phyloP scores from a whole-genome alignment of 2,113 vertebrate species.

The Gila orcuttii region DNA sequence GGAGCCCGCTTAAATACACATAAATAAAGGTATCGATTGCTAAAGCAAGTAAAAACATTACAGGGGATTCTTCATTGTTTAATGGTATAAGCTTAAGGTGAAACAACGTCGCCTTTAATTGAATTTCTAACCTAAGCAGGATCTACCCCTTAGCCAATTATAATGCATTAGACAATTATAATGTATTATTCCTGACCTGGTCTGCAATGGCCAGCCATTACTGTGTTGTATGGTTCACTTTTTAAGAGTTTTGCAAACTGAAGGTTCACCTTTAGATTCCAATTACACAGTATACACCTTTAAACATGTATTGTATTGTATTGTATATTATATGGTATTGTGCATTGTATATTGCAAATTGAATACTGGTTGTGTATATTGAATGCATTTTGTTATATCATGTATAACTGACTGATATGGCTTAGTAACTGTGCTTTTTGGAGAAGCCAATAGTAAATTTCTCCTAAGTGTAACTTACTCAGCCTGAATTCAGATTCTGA shows the following conservation, averaged over 20 bases:
- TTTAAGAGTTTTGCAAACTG: neutral
- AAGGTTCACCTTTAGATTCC: neutral
- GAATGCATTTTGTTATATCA: neutral
- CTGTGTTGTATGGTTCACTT: neutral
- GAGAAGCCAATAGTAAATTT: neutral
- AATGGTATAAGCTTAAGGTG: conserved; percentile 35
- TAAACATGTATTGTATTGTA: neutral
- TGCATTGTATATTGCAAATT: neutral
- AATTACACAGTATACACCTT: neutral
- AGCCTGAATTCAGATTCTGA: conserved; percentile 52
- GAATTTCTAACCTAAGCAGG: conserved; percentile 42
- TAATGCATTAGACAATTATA: conserved; percentile 40
- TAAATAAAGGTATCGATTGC: conserved; percentile 36
- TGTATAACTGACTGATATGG: neutral
- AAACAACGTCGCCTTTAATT: conserved; percentile 40
- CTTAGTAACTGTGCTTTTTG: neutral
- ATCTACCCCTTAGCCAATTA: conserved; percentile 42
- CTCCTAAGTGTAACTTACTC: neutral
- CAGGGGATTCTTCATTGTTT: conserved; percentile 18
- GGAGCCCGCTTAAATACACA: neutral
- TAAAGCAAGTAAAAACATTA: conserved; percentile 29
- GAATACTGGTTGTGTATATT: neutral
- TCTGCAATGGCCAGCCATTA: neutral
- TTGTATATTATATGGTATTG: neutral
- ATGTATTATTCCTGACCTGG: conserved; percentile 22